These are phyloP conservation scores for Drosophila neonasuta DNA, from an alignment of 2,888 invertebrate species.

Conservation along the genomic window DNA sequence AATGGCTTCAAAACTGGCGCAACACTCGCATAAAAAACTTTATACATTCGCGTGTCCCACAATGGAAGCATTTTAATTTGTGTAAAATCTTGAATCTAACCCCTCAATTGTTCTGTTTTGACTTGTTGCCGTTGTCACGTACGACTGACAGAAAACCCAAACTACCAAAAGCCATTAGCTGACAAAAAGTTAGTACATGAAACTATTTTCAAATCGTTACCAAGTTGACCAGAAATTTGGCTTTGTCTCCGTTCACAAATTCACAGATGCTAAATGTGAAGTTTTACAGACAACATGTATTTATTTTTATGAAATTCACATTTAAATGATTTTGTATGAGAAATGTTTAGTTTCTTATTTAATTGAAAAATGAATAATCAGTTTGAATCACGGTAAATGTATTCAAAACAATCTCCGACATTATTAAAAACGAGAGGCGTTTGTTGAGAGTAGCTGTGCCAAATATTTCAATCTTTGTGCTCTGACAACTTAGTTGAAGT, in stretches of 20 bases:
- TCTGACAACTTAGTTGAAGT: constrained; percentile 11
- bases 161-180: constrained; percentile 4
- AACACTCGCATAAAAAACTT: constrained; percentile 55
- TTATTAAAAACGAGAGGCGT: not conserved
- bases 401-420: constrained; percentile 7
- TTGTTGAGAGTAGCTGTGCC: constrained; percentile 4
- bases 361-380: constrained; percentile 12
- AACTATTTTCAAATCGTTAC: constrained; percentile 3
- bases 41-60: constrained; percentile 44
- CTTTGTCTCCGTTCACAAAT: not conserved
- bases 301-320: not conserved
- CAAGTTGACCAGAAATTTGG: not conserved
- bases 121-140: constrained; percentile 47
- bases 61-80: constrained; percentile 30
- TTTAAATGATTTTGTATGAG: no score
- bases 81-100: constrained; percentile 25
- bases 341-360: not conserved
- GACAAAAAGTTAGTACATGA: constrained; percentile 7
- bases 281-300: not conserved
- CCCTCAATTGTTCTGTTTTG: constrained; percentile 12
- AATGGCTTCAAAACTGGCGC: constrained; percentile 56
- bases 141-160: not conserved
- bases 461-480: constrained; percentile 7
- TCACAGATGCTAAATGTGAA: not conserved
- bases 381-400: constrained; percentile 16